phyloP scores from a whole-genome alignment of 64 coral and sea anemone genomes.

The Pocillopora damicornis region DNA sequence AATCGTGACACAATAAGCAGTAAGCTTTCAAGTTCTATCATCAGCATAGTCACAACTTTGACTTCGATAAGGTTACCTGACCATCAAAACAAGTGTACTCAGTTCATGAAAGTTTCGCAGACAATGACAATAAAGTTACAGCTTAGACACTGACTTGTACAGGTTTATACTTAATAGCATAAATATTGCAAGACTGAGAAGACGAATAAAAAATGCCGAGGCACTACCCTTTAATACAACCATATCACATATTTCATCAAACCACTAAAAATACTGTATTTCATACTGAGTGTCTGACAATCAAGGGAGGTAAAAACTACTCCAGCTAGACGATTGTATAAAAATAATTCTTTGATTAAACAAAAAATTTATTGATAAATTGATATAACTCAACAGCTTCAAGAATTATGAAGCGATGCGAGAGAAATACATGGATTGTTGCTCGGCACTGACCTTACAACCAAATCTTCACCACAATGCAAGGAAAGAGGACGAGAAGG shows the following conservation, averaged over 20 bases:
- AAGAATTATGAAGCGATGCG: slow-evolving; percentile 46
- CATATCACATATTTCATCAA: neutral
- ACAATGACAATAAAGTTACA: too few relatives aligned
- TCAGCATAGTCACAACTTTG: too few relatives aligned
- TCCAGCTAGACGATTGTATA: neutral
- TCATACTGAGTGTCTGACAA: neutral
- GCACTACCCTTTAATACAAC: neutral
- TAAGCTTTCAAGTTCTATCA: too few relatives aligned
- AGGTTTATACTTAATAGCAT: too few relatives aligned
- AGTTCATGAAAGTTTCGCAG: too few relatives aligned
- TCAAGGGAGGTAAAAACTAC: neutral
- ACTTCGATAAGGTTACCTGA: too few relatives aligned
- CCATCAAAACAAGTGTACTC: too few relatives aligned
- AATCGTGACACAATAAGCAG: too few relatives aligned
- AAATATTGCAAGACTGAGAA: too few relatives aligned
- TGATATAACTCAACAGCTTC: neutral
- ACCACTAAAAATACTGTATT: neutral
- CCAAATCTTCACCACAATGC: slow-evolving; percentile 72
- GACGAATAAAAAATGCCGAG: too few relatives aligned
- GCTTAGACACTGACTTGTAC: too few relatives aligned
- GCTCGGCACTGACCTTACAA: slow-evolving; percentile 57
- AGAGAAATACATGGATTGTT: slow-evolving; percentile 61
- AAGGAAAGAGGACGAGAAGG: slow-evolving; percentile 78
- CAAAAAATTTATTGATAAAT: slow-evolving; percentile 7
- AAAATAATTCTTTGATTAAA: neutral